Percentiles rank a stretch among this genome's conserved stretches.
These are phyloP conservation scores for Protobothrops mucrosquamatus DNA, from an alignment of 2,113 vertebrate species.

Conservation along the genomic window DNA sequence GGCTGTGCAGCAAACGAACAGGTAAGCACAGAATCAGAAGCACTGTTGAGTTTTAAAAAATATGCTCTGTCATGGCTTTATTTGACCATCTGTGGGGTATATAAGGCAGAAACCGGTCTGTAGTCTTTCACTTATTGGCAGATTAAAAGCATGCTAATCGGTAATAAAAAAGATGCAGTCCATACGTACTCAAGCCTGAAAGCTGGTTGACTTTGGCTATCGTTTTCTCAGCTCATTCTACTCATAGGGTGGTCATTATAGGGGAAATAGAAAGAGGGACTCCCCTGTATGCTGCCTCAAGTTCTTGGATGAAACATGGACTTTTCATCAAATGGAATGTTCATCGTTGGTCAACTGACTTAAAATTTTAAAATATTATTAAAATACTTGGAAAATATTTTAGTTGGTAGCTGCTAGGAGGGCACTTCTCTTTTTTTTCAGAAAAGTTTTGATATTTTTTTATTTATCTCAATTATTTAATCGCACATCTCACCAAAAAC, in stretches of 20 bases:
- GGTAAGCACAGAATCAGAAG: slow-evolving; percentile 65
- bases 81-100: neutral
- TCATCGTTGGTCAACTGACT: neutral
- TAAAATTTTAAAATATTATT: neutral
- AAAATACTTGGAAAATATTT: neutral
- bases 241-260: neutral
- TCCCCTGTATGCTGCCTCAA: neutral
- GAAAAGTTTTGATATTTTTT: neutral
- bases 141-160: neutral
- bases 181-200: neutral
- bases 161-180: neutral
- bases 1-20: slow-evolving; percentile 92
- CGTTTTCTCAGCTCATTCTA: neutral
- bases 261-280: neutral
- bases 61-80: neutral
- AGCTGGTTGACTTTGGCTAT: neutral
- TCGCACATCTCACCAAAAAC: neutral
- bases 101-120: neutral
- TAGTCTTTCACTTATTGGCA: neutral
- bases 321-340: neutral
- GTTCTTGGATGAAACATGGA: neutral
- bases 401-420: neutral
- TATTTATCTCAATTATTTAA: neutral
- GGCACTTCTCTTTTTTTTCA: neutral
- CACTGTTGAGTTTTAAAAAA: no score